Evolutionary conservation across 2,113 vertebrate species (phyloP), one percentile per base, ranked within the genome.

Genomic region (Paradisaea rubra): DNA sequence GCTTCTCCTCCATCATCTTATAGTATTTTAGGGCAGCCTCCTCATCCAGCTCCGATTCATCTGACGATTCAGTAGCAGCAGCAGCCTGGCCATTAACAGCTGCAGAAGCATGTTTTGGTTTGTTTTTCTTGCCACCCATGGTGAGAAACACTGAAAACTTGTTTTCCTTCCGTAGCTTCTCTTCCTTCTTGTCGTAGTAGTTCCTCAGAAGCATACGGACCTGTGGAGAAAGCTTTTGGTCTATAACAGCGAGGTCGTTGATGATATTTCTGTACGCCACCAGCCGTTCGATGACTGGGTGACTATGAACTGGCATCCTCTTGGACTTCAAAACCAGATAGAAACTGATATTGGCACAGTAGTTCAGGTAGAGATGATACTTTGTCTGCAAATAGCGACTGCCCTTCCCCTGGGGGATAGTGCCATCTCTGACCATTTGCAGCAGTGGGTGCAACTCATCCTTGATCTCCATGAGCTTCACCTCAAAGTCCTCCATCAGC

Each of bases 331-430:
- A 88, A 50, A 99, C 97, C 97, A 99, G 93, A 64, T 99, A 99
- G 97, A 99, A 99, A 50, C 99, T 99, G 94, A 99, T 99, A 85
- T 99, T 99, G 93, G 98, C 98, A 91, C 99, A 99, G 78, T 99
- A 99, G 93, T 98, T 99, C 61, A 99, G 95, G 97, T 99, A 99
- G 27, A 99, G 98, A 11, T 99, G 98, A 65, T 98, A 99, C 95
- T 99, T 99, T 18, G 97, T 99, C 93, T 97, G 98, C 65, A 99
- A 92, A 83, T 99, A 99, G 31, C 97, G 95, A 23, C 98, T 99
- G 54, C 99, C 99, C 96, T 98, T 99, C 63, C 99, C 99, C n/a
- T 97, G 89, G 0, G 98, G 98, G 81, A 99, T 98, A 53, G 95
- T 95, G 83, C 98, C 98, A 0, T 97, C 95, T 45, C 97, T 97